Evolutionary conservation across 2,113 vertebrate genomes (phyloP).

Genomic region (Gnathonemus echidnorhynchus): DNA sequence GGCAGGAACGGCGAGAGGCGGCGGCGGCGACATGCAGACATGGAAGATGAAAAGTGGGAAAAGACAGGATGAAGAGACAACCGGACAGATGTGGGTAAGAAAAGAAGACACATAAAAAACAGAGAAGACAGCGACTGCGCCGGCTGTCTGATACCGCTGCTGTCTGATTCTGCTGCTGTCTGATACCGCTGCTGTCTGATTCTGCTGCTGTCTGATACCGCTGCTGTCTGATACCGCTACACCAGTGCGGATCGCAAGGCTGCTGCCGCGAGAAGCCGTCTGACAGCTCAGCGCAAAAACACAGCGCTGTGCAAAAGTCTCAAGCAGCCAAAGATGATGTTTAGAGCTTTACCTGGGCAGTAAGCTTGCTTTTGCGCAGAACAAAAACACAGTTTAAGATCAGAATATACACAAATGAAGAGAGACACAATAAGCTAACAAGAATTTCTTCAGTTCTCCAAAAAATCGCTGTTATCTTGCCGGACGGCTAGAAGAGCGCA

Average conservation of each 20-base stretch:
- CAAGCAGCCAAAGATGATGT: not conserved
- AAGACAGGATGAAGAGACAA: constrained; percentile 44
- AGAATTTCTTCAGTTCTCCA: not conserved
- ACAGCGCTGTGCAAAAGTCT: not conserved
- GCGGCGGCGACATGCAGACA: constrained; percentile 44
- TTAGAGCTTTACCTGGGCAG: not conserved
- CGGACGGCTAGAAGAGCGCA: not conserved
- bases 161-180: too few species aligned
- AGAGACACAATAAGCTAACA: not conserved
- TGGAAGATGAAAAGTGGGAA: constrained; percentile 46
- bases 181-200: too few species aligned
- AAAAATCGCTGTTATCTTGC: not conserved
- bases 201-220: too few species aligned
- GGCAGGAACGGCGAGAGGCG: not conserved
- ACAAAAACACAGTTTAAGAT: not conserved
- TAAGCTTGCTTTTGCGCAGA: not conserved
- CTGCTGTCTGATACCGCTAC: too few species aligned
- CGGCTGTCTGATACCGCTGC: too few species aligned
- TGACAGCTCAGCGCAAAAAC: not conserved
- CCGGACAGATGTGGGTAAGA: constrained; percentile 16
- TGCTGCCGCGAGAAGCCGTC: not conserved
- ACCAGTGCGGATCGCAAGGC: not conserved
- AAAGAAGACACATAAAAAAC: not conserved
- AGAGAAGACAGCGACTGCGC: not conserved
- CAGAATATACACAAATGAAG: not conserved